Percentiles rank a stretch among this genome's conserved stretches.
Conservation (phyloP, 2,888 invertebrate genomes). For the Heliconius aoede region DNA sequence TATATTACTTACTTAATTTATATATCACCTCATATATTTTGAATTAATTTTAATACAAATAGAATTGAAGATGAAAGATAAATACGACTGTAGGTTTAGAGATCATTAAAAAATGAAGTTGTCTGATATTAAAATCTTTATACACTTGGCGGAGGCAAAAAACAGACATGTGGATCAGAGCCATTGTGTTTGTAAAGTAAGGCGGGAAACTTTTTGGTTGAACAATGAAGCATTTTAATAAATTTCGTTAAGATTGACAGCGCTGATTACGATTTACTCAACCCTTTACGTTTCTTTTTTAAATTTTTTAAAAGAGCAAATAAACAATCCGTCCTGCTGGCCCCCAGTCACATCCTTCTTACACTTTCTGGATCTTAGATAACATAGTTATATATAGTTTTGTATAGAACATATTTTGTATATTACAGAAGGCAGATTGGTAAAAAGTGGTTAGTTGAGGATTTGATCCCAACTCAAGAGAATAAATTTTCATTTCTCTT, state of each 20-base stretch:
- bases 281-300: slow-evolving; percentile 58
- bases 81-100: slow-evolving; percentile 72
- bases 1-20: no score
- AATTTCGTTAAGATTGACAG: slow-evolving; percentile 81
- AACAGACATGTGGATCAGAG: slow-evolving; percentile 70
- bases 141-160: slow-evolving; percentile 67
- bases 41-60: slow-evolving; percentile 40
- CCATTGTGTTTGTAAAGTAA: slow-evolving; percentile 76
- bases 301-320: slow-evolving; percentile 41
- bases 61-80: slow-evolving; percentile 57
- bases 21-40: background rate
- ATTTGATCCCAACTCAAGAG: no score
- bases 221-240: slow-evolving; percentile 80
- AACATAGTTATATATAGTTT: background rate
- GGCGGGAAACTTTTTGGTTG: slow-evolving; percentile 73
- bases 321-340: slow-evolving; percentile 23
- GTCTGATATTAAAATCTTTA: slow-evolving; percentile 71
- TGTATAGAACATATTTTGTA: background rate
- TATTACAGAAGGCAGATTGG: no score
- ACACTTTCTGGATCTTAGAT: background rate
- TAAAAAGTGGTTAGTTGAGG: no score
- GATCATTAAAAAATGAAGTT: slow-evolving; percentile 64
- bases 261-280: slow-evolving; percentile 69
- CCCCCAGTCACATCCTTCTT: slow-evolving; percentile 17
- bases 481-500: no score